phyloP scores from a whole-genome alignment of 2,797 vertebrate genomes.

The Alcedo quadribrachys region DNA sequence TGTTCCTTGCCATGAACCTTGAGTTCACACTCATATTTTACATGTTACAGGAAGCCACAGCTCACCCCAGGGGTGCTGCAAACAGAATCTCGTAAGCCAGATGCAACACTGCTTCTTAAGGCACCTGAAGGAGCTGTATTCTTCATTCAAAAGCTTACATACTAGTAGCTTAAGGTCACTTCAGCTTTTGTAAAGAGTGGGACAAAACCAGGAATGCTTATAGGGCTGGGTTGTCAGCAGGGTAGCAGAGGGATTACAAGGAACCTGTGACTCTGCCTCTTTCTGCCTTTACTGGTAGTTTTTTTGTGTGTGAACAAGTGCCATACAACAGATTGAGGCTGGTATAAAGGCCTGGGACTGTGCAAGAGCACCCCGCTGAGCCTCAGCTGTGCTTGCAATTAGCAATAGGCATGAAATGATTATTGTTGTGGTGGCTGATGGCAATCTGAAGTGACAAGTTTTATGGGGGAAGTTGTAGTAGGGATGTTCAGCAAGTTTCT shows the following conservation, averaged over 20 bases:
- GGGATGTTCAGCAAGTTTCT: constrained; percentile 81
- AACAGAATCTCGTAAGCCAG: constrained; percentile 90
- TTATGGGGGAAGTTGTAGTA: constrained; percentile 89
- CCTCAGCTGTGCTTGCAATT: constrained; percentile 99
- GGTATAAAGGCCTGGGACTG: constrained; percentile 87
- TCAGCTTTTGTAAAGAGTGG: constrained; percentile 87
- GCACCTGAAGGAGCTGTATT: constrained; percentile 87
- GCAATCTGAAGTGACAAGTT: constrained; percentile 98
- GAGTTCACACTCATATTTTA: constrained; percentile 96
- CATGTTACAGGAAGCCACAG: constrained; percentile 93
- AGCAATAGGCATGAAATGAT: constrained; percentile 99
- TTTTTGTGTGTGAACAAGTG: constrained; percentile 86
- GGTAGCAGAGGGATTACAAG: constrained; percentile 97
- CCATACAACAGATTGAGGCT: constrained; percentile 89
- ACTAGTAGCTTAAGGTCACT: constrained; percentile 86
- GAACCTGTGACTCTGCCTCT: constrained; percentile 99
- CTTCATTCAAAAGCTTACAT: constrained; percentile 84
- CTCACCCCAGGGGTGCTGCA: constrained; percentile 90
- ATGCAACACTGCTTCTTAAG: constrained; percentile 85
- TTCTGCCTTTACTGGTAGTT: constrained; percentile 95
- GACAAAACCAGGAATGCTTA: constrained; percentile 94
- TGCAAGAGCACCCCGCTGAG: constrained; percentile 92
- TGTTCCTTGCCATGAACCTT: constrained; percentile 89
- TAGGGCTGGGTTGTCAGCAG: constrained; percentile 87
- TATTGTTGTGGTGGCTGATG: constrained; percentile 96